Evolutionary conservation across 2,888 invertebrate genomes (phyloP).

Genomic region (Crepidodera aurea): DNA sequence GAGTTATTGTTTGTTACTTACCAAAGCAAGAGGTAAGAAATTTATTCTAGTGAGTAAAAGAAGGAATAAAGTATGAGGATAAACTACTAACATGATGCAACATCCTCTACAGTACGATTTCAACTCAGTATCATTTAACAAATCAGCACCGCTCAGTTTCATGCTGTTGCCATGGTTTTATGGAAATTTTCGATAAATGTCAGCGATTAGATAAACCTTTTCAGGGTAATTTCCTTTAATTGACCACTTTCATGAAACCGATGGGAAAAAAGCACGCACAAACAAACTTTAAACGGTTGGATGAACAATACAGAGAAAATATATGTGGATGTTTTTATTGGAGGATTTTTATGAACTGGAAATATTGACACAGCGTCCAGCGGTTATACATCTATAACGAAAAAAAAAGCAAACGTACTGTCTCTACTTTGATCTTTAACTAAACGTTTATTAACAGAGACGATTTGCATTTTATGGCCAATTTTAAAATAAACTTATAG

Average conservation of each 20-base stretch:
- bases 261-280: neutral
- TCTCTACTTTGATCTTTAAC: too few relatives aligned
- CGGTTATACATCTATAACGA: neutral
- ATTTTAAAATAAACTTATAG: too few relatives aligned
- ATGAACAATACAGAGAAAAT: constrained; percentile 1
- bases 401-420: too few relatives aligned
- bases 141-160: neutral
- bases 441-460: too few relatives aligned
- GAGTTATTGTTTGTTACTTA: too few relatives aligned
- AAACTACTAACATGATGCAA: too few relatives aligned
- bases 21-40: too few relatives aligned
- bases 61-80: too few relatives aligned
- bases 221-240: constrained; percentile 18
- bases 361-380: neutral
- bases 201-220: constrained; percentile 11
- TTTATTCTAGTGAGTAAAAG: too few relatives aligned
- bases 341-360: constrained; percentile 1
- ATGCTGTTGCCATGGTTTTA: constrained; percentile 3
- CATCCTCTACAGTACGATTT: too few relatives aligned
- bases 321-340: neutral
- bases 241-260: constrained; percentile 8
- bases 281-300: constrained; percentile 1
- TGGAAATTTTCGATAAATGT: constrained; percentile 13
- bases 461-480: too few relatives aligned
- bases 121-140: too few relatives aligned